phyloP scores from a whole-genome alignment of 2,113 vertebrate species.

The Isichthys henryi region DNA sequence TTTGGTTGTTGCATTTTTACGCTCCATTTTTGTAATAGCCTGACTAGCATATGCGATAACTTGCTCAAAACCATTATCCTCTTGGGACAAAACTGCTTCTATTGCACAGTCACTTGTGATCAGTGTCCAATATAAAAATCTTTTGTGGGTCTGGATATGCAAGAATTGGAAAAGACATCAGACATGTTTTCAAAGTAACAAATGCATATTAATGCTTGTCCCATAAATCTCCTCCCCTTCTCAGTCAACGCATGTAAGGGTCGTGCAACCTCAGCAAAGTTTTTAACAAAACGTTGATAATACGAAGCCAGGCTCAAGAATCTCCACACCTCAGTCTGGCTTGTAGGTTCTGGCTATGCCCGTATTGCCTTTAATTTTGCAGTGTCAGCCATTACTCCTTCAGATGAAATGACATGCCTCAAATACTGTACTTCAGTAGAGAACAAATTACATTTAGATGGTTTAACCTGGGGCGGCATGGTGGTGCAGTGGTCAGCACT shows the following conservation, averaged over 20 bases:
- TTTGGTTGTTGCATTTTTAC: neutral
- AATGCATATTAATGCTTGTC: neutral
- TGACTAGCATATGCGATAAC: slow-evolving; percentile 7
- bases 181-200: neutral
- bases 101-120: slow-evolving; percentile 11
- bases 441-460: slow-evolving; percentile 15
- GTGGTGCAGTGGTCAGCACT: too few relatives aligned
- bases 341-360: neutral
- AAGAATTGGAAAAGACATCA: neutral
- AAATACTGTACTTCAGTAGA: neutral
- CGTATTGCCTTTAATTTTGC: neutral
- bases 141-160: slow-evolving; percentile 9
- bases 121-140: neutral
- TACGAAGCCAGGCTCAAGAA: slow-evolving; percentile 1
- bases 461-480: too few relatives aligned
- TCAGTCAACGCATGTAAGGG: slow-evolving; percentile 11
- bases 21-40: neutral
- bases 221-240: neutral
- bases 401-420: slow-evolving; percentile 8
- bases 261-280: neutral
- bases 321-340: neutral
- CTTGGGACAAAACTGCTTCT: slow-evolving; percentile 1
- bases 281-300: neutral
- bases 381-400: neutral
- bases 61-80: neutral